Conservation (phyloP, 2,888 invertebrate species). For the Torymus texanus region DNA sequence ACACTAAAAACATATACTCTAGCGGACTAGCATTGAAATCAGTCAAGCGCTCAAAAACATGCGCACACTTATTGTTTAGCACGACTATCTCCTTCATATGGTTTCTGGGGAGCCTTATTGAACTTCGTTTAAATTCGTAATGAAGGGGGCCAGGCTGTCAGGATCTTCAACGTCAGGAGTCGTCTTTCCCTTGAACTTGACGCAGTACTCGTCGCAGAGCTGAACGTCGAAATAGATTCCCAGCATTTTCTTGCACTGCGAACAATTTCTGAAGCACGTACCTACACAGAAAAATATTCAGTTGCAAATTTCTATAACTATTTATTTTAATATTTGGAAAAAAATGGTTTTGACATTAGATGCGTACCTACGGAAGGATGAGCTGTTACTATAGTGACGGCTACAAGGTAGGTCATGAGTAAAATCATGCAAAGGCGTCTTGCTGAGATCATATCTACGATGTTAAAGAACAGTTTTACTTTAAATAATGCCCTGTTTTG, state of each 20-base stretch:
- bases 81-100: neutral
- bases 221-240: slow-evolving; percentile 91
- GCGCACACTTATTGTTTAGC: slow-evolving; percentile 26
- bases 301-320: too few relatives aligned
- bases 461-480: too few relatives aligned
- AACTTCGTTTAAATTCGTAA: slow-evolving; percentile 77
- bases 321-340: too few relatives aligned
- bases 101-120: slow-evolving; percentile 48
- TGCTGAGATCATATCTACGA: slow-evolving; percentile 28
- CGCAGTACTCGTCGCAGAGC: slow-evolving; percentile 89
- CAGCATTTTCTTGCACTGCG: slow-evolving; percentile 92
- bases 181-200: slow-evolving; percentile 88
- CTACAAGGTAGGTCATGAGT: slow-evolving; percentile 33
- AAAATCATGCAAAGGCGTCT: slow-evolving; percentile 23
- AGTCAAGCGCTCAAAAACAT: slow-evolving; percentile 26
- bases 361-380: slow-evolving; percentile 54
- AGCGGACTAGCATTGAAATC: slow-evolving; percentile 6
- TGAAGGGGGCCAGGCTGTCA: slow-evolving; percentile 86
- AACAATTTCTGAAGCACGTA: slow-evolving; percentile 90
- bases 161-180: slow-evolving; percentile 91
- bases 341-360: too few relatives aligned
- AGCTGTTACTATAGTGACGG: slow-evolving; percentile 26
- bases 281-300: slow-evolving; percentile 70
- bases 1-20: neutral
- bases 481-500: too few relatives aligned